Conservation (phyloP, 2,113 vertebrate species). For the Dipodomys ordii region DNA sequence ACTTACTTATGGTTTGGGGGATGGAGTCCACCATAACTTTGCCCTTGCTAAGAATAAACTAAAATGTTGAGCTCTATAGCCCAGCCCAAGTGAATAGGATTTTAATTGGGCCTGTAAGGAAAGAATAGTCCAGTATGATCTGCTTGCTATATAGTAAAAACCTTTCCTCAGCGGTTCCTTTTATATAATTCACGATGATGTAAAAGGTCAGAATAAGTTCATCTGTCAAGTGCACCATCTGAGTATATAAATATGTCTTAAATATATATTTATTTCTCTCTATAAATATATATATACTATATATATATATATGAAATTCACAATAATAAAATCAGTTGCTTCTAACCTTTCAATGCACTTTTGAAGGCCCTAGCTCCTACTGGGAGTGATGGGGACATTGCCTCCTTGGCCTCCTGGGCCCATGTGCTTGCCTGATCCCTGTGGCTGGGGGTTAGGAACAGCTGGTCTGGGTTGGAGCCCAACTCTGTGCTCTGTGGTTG, state of each 20-base stretch:
- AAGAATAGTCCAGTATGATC: neutral
- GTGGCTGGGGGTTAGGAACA: neutral
- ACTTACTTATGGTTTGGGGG: too few relatives aligned
- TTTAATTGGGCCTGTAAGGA: neutral
- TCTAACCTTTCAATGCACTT: neutral
- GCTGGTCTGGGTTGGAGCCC: neutral
- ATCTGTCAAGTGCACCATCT: neutral
- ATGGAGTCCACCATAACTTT: neutral
- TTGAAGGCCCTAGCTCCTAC: neutral
- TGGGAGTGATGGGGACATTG: accelerated
- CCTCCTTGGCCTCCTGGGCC: neutral
- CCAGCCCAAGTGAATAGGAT: neutral
- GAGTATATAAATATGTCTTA: neutral
- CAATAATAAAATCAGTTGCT: neutral
- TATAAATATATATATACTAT: neutral
- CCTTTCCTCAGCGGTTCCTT: neutral
- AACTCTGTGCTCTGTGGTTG: neutral
- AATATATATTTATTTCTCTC: too few relatives aligned
- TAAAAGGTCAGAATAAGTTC: neutral
- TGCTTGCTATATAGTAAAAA: too few relatives aligned
- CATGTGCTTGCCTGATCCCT: neutral
- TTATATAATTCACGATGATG: neutral
- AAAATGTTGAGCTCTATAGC: neutral
- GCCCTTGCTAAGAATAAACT: neutral
- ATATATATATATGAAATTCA: neutral